A percentile compares a stretch with the other conserved stretches of the same genome.
Conservation (phyloP, 2,888 invertebrate genomes). For the Caenorhabditis sulstoni region DNA sequence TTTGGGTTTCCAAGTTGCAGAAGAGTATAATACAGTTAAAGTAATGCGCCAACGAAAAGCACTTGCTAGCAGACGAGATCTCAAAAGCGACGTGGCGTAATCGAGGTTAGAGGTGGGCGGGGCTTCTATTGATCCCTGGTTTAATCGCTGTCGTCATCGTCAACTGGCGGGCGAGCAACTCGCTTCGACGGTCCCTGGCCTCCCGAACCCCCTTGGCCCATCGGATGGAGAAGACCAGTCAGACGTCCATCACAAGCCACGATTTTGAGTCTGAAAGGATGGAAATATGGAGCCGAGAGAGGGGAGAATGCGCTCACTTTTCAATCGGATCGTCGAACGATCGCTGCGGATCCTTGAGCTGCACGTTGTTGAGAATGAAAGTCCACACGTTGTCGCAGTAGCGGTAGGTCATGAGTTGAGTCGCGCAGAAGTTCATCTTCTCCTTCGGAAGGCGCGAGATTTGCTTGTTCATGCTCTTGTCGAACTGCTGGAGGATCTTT, state of each 20-base stretch:
- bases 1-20: no score
- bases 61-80: constrained; percentile 18
- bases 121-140: not conserved
- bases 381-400: constrained; percentile 99
- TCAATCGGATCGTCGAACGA: constrained; percentile 55
- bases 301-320: constrained; percentile 21
- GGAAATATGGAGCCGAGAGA: no score
- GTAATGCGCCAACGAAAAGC: constrained; percentile 24
- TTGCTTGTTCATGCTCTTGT: constrained; percentile 95
- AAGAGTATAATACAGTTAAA: no score
- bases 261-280: constrained; percentile 90
- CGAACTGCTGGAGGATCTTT: constrained; percentile 95
- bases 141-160: constrained; percentile 45
- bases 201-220: not conserved
- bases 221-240: constrained; percentile 38
- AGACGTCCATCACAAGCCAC: constrained; percentile 92
- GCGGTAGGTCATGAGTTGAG: constrained; percentile 83
- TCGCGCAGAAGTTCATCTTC: constrained; percentile 93
- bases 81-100: not conserved
- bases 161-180: constrained; percentile 19
- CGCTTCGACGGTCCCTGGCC: constrained; percentile 48
- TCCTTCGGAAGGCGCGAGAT: constrained; percentile 91
- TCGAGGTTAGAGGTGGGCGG: no score
- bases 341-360: constrained; percentile 85
- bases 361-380: constrained; percentile 97